A percentile compares a stretch with the other conserved stretches of the same genome.
Conservation (phyloP, 2,797 vertebrate genomes). For the Brachyrhaphis roseni region DNA sequence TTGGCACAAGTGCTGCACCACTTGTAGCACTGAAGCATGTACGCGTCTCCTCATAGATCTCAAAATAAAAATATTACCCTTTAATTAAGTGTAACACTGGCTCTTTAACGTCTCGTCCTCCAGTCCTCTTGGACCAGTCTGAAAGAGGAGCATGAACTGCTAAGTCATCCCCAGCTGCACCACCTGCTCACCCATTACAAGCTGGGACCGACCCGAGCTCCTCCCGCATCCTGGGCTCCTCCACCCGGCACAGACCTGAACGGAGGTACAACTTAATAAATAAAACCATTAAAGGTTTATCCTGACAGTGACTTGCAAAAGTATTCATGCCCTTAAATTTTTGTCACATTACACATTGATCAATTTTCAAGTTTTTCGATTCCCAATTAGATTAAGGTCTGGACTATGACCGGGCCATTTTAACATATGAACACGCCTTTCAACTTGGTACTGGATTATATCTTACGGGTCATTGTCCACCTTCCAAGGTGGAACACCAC, state of each 20-base stretch:
- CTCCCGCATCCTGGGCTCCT: conserved; percentile 86
- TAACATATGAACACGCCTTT: too few species aligned
- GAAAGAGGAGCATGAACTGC: conserved; percentile 83
- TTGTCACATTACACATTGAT: background rate
- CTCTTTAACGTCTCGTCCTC: conserved; percentile 18
- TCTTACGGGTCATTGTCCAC: background rate
- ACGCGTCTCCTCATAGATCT: background rate
- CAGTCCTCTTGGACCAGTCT: conserved; percentile 88
- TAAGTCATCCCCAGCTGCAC: conserved; percentile 89
- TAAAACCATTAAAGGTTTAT: background rate
- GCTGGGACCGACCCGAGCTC: conserved; percentile 85
- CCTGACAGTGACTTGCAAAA: background rate
- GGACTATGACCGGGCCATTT: background rate
- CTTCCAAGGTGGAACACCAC: background rate
- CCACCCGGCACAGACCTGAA: conserved; percentile 81
- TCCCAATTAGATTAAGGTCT: background rate
- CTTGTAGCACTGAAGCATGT: background rate
- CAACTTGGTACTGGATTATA: background rate
- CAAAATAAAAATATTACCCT: conserved; percentile 4
- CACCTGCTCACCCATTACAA: conserved; percentile 93
- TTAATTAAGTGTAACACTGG: background rate
- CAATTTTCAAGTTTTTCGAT: background rate
- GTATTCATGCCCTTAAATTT: background rate
- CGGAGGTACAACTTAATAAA: conserved; percentile 70
- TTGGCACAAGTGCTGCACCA: background rate